phyloP scores from a whole-genome alignment of 2,797 vertebrate species.

The Podargus strigoides region DNA sequence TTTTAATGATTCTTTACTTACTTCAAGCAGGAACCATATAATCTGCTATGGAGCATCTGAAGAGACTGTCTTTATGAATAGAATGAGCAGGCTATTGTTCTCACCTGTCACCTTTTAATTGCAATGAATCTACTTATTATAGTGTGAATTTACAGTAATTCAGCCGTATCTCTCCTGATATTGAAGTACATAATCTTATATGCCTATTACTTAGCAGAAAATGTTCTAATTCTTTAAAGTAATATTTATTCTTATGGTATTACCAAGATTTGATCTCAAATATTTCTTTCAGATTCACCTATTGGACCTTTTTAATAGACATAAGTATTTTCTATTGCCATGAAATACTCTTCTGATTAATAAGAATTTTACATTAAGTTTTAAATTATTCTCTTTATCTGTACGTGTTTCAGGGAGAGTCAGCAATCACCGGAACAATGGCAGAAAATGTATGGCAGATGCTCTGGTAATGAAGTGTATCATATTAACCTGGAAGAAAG shows the following conservation, averaged over 20 bases:
- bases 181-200: not conserved
- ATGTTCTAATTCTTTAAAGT: not conserved
- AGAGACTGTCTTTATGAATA: not conserved
- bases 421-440: slow-evolving; percentile 93
- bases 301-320: not conserved
- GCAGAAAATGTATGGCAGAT: slow-evolving; percentile 96
- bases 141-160: not conserved
- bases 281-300: not conserved
- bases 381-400: slow-evolving; percentile 38
- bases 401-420: slow-evolving; percentile 83
- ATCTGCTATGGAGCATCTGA: not conserved
- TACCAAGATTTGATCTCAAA: not conserved
- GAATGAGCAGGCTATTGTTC: not conserved
- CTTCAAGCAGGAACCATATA: not conserved
- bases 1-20: not conserved
- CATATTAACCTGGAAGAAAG: slow-evolving; percentile 94
- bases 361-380: not conserved
- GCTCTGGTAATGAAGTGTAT: slow-evolving; percentile 97
- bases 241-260: not conserved
- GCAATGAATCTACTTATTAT: not conserved
- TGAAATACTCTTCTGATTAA: not conserved
- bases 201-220: not conserved
- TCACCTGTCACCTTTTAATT: not conserved
- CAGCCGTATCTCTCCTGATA: not conserved
- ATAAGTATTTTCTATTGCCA: not conserved